Evolutionary conservation across 2,797 vertebrate genomes (phyloP), one percentile per base, ranked within the genome.

Genomic region (Otolemur crassicaudatus): DNA sequence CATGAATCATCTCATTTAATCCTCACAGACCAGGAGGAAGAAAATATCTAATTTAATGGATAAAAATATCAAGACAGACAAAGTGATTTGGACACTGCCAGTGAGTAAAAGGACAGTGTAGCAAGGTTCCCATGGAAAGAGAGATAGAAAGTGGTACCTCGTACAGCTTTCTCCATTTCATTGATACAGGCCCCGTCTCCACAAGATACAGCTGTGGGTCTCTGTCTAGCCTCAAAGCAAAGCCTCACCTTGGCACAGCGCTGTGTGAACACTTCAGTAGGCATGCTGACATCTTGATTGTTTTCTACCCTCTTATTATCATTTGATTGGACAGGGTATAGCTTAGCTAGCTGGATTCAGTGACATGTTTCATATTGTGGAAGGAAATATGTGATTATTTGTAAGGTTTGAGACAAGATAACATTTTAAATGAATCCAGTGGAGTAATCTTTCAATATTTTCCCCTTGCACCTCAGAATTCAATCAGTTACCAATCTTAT

Each of bases 1-100:
- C 31, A 27, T 40, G 49, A 95, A 83, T 96, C 69, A 87, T 90
- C n/a, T 92, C 81, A 37, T 90, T 75, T 83, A 84, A 92, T 77
- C 69, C 69, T 70, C n/a, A 72, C 56, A 89, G 73, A 60, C 49
- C 77, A 72, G 56, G 58, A 93, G 37, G 70, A 89, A 87, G 56
- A 80, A 46, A n/a, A 7, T n/a, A 17, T 77, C 73, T 84, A 69
- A 81, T 70, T 58, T 81, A 92, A 83, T n/a, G 80, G 82, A 90
- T n/a, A 53, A 87, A 31, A 70, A 91, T 87, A 92, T 56, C 61
- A 75, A 97, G 84, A 61, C 29, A 63, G 90, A 86, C 43, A 67
- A 94, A 96, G 82, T 72, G 23, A 80, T 85, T 61, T 94, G n/a
- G 17, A 46, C 46, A 25, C 53, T 72, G 73, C 69, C 31, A 63